These are phyloP conservation scores for Euplagia quadripunctaria DNA, from an alignment of 2,888 invertebrate genomes.

Conservation along the genomic window DNA sequence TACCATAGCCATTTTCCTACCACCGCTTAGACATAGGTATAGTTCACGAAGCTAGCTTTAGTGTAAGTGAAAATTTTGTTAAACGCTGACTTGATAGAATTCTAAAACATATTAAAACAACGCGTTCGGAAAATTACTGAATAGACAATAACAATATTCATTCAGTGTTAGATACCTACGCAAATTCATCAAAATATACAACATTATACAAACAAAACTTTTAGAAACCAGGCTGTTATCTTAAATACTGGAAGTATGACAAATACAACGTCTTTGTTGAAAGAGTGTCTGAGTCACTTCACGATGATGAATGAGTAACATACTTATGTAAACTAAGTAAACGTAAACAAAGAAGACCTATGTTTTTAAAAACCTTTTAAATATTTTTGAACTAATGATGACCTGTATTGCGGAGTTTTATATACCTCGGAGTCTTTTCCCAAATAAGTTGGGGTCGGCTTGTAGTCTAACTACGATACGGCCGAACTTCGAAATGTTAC, in stretches of 20 bases:
- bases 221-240: slow-evolving; percentile 20
- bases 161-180: background rate
- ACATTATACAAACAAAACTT: background rate
- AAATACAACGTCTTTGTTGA: slow-evolving; percentile 27
- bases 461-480: too few relatives aligned
- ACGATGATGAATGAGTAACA: slow-evolving; percentile 21
- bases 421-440: too few relatives aligned
- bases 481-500: too few relatives aligned
- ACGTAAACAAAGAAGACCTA: background rate
- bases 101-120: background rate
- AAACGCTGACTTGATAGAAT: background rate
- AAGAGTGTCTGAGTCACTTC: slow-evolving; percentile 39
- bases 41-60: too few relatives aligned
- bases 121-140: background rate
- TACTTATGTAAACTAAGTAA: slow-evolving; percentile 5
- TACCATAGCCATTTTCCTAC: too few relatives aligned
- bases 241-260: slow-evolving; percentile 28
- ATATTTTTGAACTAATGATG: background rate
- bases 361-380: background rate
- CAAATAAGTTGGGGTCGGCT: too few relatives aligned
- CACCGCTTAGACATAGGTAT: too few relatives aligned
- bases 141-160: background rate
- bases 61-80: background rate
- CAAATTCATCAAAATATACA: background rate
- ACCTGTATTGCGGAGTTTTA: too few relatives aligned